phyloP scores from a whole-genome alignment of 1,140 invertebrate species.

The Oppia nitens region DNA sequence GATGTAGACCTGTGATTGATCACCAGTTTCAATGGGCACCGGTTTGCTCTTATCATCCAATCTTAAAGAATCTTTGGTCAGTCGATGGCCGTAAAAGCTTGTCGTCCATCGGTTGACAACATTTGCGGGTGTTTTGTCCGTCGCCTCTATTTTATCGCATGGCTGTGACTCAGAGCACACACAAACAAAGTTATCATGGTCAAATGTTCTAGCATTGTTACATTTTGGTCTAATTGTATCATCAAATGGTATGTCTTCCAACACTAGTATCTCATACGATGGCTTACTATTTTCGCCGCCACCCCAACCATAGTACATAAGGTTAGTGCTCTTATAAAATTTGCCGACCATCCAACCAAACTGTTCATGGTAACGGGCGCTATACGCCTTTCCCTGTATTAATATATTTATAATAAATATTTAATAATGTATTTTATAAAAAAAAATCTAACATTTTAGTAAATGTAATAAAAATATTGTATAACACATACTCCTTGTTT shows the following conservation, averaged over 20 bases:
- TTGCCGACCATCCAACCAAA: not conserved
- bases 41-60: not conserved
- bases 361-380: not conserved
- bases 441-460: no score
- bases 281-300: not conserved
- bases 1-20: not conserved
- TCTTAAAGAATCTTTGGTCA: constrained; percentile 25
- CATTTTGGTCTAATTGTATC: not conserved
- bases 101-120: constrained; percentile 32
- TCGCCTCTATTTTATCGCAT: constrained; percentile 48
- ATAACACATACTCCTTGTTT: no score
- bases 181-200: constrained; percentile 45
- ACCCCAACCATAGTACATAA: not conserved
- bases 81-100: constrained; percentile 35
- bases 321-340: not conserved
- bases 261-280: not conserved
- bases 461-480: no score
- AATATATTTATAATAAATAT: no score
- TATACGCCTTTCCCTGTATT: not conserved
- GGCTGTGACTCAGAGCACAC: constrained; percentile 58
- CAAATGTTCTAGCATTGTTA: constrained; percentile 8
- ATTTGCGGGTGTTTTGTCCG: constrained; percentile 27
- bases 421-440: no score
- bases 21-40: not conserved
- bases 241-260: not conserved